These are phyloP conservation scores for Lepus europaeus DNA, from an alignment of 2,113 vertebrate species.

Conservation along the genomic window DNA sequence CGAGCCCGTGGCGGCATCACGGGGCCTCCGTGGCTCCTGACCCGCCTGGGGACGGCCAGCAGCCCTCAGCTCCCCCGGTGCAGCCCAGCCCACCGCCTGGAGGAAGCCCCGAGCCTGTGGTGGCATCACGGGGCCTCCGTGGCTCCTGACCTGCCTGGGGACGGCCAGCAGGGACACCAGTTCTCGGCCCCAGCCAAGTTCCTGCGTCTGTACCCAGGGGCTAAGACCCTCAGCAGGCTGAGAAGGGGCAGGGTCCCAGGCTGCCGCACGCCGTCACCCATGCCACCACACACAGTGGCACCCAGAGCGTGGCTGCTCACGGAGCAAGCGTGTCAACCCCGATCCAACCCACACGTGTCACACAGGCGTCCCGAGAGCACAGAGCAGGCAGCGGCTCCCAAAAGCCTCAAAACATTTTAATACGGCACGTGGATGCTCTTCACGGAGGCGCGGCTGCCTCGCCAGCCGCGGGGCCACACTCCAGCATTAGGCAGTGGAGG, in stretches of 20 bases:
- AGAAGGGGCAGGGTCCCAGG: background rate
- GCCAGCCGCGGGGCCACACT: background rate
- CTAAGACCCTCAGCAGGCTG: background rate
- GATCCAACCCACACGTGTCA: rapidly evolving
- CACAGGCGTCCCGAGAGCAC: background rate
- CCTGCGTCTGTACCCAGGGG: background rate
- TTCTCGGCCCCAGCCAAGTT: background rate
- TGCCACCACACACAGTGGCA: rapidly evolving
- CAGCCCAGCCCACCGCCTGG: background rate
- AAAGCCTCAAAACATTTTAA: slow-evolving; percentile 73
- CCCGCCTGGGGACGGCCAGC: background rate
- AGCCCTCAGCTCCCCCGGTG: too few relatives aligned
- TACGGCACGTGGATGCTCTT: background rate
- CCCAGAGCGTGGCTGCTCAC: rapidly evolving
- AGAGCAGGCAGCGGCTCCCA: background rate
- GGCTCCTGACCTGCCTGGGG: background rate
- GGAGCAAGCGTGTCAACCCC: rapidly evolving
- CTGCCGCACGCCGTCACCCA: background rate
- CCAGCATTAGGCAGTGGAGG: background rate
- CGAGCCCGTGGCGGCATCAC: rapidly evolving
- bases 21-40: too few relatives aligned
- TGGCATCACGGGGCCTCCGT: background rate
- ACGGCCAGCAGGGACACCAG: background rate
- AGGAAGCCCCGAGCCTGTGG: rapidly evolving
- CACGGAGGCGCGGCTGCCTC: background rate